These are phyloP conservation scores for Zootermopsis nevadensis DNA, from an alignment of 2,888 invertebrate species.

Conservation along the genomic window DNA sequence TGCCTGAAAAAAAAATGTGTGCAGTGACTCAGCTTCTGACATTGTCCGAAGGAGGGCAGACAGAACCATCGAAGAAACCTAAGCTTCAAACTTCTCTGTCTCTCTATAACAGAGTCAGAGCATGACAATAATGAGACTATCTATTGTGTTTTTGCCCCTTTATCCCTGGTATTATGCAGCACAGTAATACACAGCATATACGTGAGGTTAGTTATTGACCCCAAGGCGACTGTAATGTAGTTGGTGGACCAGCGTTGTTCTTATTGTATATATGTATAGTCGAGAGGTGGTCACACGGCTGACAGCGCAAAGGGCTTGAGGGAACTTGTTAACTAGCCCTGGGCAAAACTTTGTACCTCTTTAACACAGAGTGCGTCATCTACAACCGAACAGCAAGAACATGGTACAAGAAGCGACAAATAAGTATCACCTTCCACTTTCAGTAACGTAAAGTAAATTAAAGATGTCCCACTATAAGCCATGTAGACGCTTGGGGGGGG, in stretches of 20 bases:
- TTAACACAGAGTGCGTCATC: background rate
- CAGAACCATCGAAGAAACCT: background rate
- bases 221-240: conserved; percentile 9
- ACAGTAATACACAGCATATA: background rate
- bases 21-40: too few relatives aligned
- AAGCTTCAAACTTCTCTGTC: background rate
- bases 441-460: too few relatives aligned
- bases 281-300: background rate
- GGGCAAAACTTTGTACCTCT: background rate
- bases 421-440: too few relatives aligned
- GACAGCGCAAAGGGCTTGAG: background rate
- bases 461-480: too few relatives aligned
- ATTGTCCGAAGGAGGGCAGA: too few relatives aligned
- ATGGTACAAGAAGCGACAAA: background rate
- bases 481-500: too few relatives aligned
- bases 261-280: too few relatives aligned
- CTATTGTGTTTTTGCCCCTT: conserved; percentile 18
- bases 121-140: background rate
- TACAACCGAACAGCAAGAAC: background rate
- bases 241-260: background rate
- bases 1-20: too few relatives aligned
- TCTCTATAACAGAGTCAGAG: background rate
- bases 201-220: conserved; percentile 9
- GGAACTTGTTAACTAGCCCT: background rate
- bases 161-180: background rate